Conservation (phyloP, 1,140 invertebrate species). For the Cyclargus thomasi region DNA sequence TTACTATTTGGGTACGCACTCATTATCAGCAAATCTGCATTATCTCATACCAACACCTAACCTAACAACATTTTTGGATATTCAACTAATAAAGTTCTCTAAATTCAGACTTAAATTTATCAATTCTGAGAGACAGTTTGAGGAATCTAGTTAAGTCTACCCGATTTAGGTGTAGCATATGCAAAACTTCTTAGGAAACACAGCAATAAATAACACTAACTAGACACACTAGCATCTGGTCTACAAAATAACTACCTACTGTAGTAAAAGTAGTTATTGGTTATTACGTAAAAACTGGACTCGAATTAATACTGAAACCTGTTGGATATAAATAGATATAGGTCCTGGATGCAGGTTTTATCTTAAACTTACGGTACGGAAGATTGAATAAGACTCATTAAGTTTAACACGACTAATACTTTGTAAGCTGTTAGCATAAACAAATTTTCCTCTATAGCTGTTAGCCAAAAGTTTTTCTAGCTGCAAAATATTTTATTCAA, state of each 20-base stretch:
- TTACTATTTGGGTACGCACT: too few species aligned
- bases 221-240: background rate
- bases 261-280: background rate
- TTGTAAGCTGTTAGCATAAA: too few species aligned
- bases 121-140: background rate
- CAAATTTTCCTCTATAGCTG: too few species aligned
- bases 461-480: too few species aligned
- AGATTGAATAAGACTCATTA: background rate
- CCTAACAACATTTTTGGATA: too few species aligned
- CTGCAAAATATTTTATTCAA: too few species aligned
- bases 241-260: background rate
- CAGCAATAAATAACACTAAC: background rate
- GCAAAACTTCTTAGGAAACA: background rate
- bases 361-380: background rate
- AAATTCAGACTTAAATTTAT: too few species aligned
- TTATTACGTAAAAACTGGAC: conserved; percentile 2
- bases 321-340: background rate
- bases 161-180: background rate
- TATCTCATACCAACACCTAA: too few species aligned
- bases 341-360: background rate
- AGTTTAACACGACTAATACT: too few species aligned
- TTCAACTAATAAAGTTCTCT: too few species aligned
- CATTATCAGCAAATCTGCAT: too few species aligned
- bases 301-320: conserved; percentile 3
- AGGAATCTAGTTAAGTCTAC: background rate